Evolutionary conservation across 2,797 vertebrate species (phyloP).

Genomic region (Sebastes iracundus): DNA sequence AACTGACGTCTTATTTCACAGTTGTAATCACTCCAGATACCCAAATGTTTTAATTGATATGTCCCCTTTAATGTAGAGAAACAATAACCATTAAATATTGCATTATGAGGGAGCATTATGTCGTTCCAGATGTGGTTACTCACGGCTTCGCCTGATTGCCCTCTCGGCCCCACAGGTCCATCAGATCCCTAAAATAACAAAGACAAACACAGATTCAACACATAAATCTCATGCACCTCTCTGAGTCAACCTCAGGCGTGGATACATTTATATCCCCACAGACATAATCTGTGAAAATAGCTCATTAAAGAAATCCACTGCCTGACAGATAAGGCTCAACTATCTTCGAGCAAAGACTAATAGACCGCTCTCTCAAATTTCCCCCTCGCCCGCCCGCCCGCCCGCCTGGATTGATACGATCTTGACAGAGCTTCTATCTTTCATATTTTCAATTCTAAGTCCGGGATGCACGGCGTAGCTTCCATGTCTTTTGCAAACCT

Average conservation of each 20-base stretch:
- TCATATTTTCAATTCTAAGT: slow-evolving; percentile 47
- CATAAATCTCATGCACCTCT: slow-evolving; percentile 26
- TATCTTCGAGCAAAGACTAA: slow-evolving; percentile 56
- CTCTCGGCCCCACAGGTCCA: slow-evolving; percentile 88
- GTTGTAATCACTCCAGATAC: neutral
- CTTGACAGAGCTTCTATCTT: slow-evolving; percentile 43
- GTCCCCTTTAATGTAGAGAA: neutral
- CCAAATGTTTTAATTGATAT: neutral
- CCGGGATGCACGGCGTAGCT: slow-evolving; percentile 27
- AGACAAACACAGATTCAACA: slow-evolving; percentile 27
- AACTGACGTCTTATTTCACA: no score
- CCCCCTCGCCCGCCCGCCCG: neutral
- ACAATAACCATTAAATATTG: neutral
- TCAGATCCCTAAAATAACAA: slow-evolving; percentile 83
- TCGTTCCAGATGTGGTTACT: slow-evolving; percentile 70
- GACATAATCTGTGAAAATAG: slow-evolving; percentile 58
- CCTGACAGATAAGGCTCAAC: slow-evolving; percentile 61
- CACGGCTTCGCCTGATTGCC: slow-evolving; percentile 93
- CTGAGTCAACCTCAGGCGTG: slow-evolving; percentile 15
- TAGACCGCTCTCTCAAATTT: slow-evolving; percentile 42
- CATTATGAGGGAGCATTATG: neutral
- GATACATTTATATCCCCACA: slow-evolving; percentile 47
- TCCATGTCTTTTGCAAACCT: slow-evolving; percentile 47
- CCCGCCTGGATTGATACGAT: slow-evolving; percentile 47
- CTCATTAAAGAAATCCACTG: slow-evolving; percentile 64